A percentile compares a stretch with the other conserved stretches of the same genome.
Conservation (phyloP, 2,113 vertebrate species). For the Rhea pennata region DNA sequence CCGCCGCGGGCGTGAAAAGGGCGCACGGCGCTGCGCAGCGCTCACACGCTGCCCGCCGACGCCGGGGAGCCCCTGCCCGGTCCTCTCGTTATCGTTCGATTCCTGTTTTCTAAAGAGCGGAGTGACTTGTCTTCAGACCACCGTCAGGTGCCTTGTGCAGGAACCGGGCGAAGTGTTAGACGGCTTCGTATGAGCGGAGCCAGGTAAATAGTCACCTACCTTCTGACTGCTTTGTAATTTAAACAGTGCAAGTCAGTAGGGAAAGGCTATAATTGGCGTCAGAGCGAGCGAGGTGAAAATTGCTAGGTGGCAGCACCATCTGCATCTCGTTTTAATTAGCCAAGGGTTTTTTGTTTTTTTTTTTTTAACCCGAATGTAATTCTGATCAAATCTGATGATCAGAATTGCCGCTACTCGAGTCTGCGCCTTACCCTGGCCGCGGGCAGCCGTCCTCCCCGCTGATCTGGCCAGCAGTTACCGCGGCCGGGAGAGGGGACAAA, state of each 20-base stretch:
- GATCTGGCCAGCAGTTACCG: conserved; percentile 28
- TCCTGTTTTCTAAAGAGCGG: conserved; percentile 10
- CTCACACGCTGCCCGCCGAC: conserved; percentile 33
- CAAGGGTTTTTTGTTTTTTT: not conserved
- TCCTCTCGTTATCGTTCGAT: not conserved
- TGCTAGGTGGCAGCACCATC: conserved; percentile 78
- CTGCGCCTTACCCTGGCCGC: too few relatives aligned
- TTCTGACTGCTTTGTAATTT: conserved; percentile 76
- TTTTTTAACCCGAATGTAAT: too few relatives aligned
- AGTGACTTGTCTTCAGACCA: conserved; percentile 15
- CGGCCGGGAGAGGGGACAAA: conserved; percentile 33
- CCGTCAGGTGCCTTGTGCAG: conserved; percentile 46
- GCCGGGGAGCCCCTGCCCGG: conserved; percentile 41
- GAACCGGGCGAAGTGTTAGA: conserved; percentile 67
- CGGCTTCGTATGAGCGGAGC: conserved; percentile 70
- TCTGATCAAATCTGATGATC: too few relatives aligned
- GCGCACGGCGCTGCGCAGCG: not conserved
- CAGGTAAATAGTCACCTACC: conserved; percentile 74
- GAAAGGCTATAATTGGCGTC: conserved; percentile 78
- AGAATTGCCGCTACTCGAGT: too few relatives aligned
- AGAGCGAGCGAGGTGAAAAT: conserved; percentile 81
- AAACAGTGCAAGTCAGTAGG: conserved; percentile 79
- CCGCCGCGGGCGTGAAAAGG: conserved; percentile 1
- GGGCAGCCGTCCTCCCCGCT: conserved; percentile 52
- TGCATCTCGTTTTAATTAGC: conserved; percentile 80